A percentile compares a stretch with the other conserved stretches of the same genome.
Conservation (phyloP, 2,888 invertebrate species). For the Melolontha melolontha region DNA sequence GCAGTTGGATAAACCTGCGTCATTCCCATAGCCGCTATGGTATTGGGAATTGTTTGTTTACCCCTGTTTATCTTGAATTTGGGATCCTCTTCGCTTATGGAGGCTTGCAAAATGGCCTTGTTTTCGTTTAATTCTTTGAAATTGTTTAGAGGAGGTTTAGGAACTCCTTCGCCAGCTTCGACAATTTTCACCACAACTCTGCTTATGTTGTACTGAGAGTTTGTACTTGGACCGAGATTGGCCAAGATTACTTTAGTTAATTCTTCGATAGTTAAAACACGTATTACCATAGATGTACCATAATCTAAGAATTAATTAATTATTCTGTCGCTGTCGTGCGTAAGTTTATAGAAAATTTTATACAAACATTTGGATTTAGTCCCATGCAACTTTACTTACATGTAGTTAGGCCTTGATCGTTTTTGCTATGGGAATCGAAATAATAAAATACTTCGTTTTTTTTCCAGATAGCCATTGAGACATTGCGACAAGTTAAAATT, state of each 20-base stretch:
- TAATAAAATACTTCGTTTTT: conserved; percentile 65
- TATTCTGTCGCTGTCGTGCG: background rate
- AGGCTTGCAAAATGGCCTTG: conserved; percentile 62
- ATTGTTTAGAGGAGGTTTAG: conserved; percentile 63
- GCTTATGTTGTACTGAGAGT: conserved; percentile 59
- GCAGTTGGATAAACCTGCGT: conserved; percentile 56
- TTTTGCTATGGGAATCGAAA: conserved; percentile 73
- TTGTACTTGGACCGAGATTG: conserved; percentile 57
- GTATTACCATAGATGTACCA: conserved; percentile 64
- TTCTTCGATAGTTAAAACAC: conserved; percentile 58
- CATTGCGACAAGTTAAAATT: conserved; percentile 70
- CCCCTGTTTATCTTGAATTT: conserved; percentile 55
- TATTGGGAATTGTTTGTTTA: conserved; percentile 62
- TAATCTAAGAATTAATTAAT: conserved; percentile 50
- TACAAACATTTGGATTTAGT: too few relatives aligned
- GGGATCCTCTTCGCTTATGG: conserved; percentile 52
- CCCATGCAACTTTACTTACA: conserved; percentile 52
- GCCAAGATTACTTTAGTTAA: conserved; percentile 60
- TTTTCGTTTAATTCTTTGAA: conserved; percentile 62
- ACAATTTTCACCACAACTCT: conserved; percentile 54
- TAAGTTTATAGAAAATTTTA: background rate
- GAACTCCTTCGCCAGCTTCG: conserved; percentile 55
- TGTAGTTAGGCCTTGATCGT: conserved; percentile 67
- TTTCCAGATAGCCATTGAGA: conserved; percentile 71
- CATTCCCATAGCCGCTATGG: conserved; percentile 59